phyloP scores from a whole-genome alignment of 2,888 invertebrate species.

The Acleris emargana region DNA sequence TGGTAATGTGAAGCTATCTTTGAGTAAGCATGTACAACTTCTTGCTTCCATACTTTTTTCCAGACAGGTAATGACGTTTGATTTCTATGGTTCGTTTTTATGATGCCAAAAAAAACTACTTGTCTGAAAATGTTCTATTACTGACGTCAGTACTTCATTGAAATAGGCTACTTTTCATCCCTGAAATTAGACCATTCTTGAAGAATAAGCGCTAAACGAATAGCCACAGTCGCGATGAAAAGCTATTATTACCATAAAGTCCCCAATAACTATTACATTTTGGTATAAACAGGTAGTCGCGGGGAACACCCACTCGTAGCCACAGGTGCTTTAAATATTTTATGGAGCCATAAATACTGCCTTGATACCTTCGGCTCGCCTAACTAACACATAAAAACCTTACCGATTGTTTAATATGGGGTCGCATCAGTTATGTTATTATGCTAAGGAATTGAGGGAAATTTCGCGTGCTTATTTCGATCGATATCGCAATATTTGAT shows the following conservation, averaged over 20 bases:
- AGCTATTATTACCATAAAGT: background rate
- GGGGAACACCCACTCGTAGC: conserved; percentile 1
- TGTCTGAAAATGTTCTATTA: too few species aligned
- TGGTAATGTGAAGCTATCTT: too few species aligned
- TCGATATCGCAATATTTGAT: background rate
- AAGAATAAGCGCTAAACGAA: too few species aligned
- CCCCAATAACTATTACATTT: background rate
- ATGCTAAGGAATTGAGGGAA: background rate
- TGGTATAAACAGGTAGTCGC: conserved; percentile 3
- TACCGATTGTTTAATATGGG: conserved; percentile 16
- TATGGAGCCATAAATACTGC: conserved; percentile 19
- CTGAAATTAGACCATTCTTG: too few species aligned
- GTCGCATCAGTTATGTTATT: conserved; percentile 9
- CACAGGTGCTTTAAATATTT: conserved; percentile 23
- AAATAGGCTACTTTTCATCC: too few species aligned
- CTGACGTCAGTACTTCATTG: too few species aligned
- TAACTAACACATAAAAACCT: conserved; percentile 7
- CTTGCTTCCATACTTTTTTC: too few species aligned
- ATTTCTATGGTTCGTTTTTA: too few species aligned
- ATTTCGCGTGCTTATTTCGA: background rate
- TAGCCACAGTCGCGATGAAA: too few species aligned
- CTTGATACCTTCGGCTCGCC: conserved; percentile 16
- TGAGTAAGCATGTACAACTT: too few species aligned
- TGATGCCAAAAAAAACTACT: too few species aligned
- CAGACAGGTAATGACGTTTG: too few species aligned